Conservation (phyloP, 2,113 vertebrate species). For the Sakesphorus luctuosus region DNA sequence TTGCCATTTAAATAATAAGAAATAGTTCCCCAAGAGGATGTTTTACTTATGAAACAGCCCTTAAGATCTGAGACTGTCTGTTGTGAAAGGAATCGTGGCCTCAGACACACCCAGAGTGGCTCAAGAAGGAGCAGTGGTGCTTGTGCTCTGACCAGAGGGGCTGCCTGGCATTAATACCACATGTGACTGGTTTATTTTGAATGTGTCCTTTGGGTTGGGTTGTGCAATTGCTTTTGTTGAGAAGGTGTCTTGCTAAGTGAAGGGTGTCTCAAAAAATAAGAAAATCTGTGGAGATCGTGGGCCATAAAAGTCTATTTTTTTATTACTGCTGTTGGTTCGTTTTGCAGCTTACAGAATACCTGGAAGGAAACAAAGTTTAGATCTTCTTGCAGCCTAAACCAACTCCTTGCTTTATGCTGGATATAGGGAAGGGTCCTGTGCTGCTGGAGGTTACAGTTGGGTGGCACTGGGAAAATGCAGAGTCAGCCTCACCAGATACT, state of each 20-base stretch:
- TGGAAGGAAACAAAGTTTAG: not conserved
- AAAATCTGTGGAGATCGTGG: not conserved
- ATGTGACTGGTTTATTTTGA: not conserved
- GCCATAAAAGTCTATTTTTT: not conserved
- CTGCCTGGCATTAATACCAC: not conserved
- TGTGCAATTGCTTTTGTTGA: not conserved
- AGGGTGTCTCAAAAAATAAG: not conserved
- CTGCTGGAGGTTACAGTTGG: not conserved
- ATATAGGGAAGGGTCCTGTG: not conserved
- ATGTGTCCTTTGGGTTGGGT: not conserved
- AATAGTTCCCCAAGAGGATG: not conserved
- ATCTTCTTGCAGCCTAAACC: not conserved
- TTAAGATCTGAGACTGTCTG: not conserved
- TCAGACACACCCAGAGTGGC: not conserved
- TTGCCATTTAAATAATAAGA: not conserved
- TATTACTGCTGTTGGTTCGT: not conserved
- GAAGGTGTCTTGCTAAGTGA: not conserved
- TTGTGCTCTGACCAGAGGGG: not conserved
- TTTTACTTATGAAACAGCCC: not conserved
- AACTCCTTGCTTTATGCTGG: not conserved
- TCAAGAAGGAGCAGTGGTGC: not conserved
- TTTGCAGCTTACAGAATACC: not conserved
- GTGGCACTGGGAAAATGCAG: not conserved
- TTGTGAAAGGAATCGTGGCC: not conserved
- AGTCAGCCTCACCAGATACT: not conserved